Evolutionary conservation across 2,888 invertebrate genomes (phyloP).

Genomic region (Phyllotreta striolata): DNA sequence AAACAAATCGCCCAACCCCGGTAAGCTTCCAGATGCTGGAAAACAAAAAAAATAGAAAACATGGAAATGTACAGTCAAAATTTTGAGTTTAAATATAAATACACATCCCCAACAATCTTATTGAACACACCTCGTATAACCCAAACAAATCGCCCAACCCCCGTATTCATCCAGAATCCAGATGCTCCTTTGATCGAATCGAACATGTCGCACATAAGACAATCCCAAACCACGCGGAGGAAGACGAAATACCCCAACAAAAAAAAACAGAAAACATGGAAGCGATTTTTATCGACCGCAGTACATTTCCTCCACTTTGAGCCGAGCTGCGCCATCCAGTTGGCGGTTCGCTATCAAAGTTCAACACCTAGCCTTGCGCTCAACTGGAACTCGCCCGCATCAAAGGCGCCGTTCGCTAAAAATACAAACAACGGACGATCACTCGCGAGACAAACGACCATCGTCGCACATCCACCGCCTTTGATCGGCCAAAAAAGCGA

Average conservation of each 20-base stretch:
- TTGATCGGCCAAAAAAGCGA: conserved; percentile 49
- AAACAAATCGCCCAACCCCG: too few species aligned
- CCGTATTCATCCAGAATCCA: too few species aligned
- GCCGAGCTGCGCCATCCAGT: conserved; percentile 24
- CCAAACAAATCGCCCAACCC: too few species aligned
- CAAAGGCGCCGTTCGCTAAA: conserved; percentile 57
- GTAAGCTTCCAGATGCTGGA: too few species aligned
- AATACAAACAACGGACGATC: conserved; percentile 58
- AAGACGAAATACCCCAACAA: not conserved
- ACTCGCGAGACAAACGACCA: conserved; percentile 50
- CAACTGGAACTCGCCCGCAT: conserved; percentile 59
- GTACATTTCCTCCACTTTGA: conserved; percentile 60
- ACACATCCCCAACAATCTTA: too few species aligned
- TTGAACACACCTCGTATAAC: too few species aligned
- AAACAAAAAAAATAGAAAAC: too few species aligned
- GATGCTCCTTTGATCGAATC: too few species aligned
- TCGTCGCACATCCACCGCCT: conserved; percentile 46
- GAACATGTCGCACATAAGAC: too few species aligned
- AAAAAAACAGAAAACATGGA: conserved; percentile 1
- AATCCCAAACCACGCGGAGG: too few species aligned
- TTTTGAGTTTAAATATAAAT: too few species aligned
- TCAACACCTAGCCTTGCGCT: conserved; percentile 57
- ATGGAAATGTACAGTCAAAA: too few species aligned
- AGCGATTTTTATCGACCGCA: conserved; percentile 43
- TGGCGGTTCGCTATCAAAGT: conserved; percentile 45